phyloP scores from a whole-genome alignment of 2,797 vertebrate genomes.

The Lepus oiostolus region DNA sequence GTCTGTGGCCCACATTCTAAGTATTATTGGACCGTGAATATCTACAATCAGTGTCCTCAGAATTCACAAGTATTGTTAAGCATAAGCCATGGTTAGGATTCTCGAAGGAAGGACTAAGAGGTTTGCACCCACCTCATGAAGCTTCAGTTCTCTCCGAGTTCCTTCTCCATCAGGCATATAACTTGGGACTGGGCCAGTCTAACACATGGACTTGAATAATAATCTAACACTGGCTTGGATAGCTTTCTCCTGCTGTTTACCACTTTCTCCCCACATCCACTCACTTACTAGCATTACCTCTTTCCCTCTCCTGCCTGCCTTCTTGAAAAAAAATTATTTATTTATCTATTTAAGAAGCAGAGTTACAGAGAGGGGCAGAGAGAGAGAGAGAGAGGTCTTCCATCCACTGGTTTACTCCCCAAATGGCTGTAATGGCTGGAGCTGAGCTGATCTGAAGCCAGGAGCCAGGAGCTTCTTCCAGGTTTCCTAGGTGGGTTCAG shows the following conservation, averaged over 20 bases:
- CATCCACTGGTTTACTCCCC: no score
- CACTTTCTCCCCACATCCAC: neutral
- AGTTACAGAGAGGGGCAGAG: no score
- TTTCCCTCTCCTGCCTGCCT: neutral
- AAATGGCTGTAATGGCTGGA: no score
- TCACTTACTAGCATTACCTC: neutral
- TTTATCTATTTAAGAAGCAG: no score
- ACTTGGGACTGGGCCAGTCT: neutral
- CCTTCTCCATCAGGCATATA: neutral
- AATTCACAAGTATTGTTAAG: neutral
- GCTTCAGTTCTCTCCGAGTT: neutral
- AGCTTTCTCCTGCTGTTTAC: neutral
- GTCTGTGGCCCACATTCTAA: neutral
- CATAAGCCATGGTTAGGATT: neutral
- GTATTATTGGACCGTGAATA: neutral
- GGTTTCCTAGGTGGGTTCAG: no score
- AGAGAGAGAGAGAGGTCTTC: no score
- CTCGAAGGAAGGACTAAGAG: neutral
- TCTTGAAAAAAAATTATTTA: neutral
- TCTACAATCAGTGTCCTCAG: neutral
- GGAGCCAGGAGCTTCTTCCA: no score
- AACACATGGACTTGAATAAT: no score
- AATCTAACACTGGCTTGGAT: neutral
- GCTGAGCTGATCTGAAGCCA: no score
- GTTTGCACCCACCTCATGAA: neutral